Base-by-base conservation (phyloP, 1,140 invertebrate species). In the Drosophila triauraria region DNA sequence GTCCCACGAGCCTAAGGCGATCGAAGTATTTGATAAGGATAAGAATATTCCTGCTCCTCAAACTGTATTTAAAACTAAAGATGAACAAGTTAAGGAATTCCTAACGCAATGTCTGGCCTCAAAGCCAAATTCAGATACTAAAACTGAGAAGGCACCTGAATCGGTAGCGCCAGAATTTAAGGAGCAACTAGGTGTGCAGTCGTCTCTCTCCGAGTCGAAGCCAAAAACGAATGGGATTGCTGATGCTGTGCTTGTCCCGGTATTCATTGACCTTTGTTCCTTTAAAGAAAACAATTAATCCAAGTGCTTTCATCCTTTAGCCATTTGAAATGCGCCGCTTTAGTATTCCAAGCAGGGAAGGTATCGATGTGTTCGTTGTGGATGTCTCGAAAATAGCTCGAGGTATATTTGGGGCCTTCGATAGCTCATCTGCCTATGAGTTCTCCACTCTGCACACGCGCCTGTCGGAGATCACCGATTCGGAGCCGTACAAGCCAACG, bases 351-450 rank as follows among this genome's bases (percentile, higher is more conserved):
- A 20, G 8, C 13, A 30, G 8, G 4, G 50, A 53, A 1, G 78
- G 80, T 4, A 56, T 91, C 1, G 75, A 90, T 32, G 50, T 80
- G 3, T 67, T 64, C 13, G 60, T 92, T 56, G 80, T 91, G 25
- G 90, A 92, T 23, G 78, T 75, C 27, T 47, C 74, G 0, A 77
- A 64, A 15, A 51, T 87, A 9, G 25, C 38, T 9, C 64, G 69
- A 8, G 91, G 91, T n/a, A 75, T 87, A 30, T 47, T 92, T 56
- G 91, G 90, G 1, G 86, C 78, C 10, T 69, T 91, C n/a, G 78
- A 86, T 27, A 60, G 54, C 23, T 15, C 20, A 0, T 44, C 77
- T 54, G 63, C 56, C 12, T 13, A 9, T 0, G 68, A 78, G 4
- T 74, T 90, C 38, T 60, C 75, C 10, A 17, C 67, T 1, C 50